These are phyloP conservation scores for Cheilosia vulpina DNA, from an alignment of 2,888 invertebrate genomes.

Conservation along the genomic window DNA sequence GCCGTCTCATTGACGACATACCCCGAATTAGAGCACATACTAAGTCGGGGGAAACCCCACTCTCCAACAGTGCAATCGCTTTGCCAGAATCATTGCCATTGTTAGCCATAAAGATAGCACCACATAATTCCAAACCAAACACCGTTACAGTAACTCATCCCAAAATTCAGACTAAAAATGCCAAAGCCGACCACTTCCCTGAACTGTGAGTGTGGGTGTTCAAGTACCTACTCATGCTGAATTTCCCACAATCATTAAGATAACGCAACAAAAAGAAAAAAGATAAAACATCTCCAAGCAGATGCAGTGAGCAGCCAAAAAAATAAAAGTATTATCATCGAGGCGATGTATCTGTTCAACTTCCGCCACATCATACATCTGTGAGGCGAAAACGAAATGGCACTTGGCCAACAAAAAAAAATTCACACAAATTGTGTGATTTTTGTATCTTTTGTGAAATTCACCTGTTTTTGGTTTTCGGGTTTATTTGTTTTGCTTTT, in stretches of 20 bases:
- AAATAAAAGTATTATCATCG: neutral
- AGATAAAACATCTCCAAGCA: conserved; percentile 11
- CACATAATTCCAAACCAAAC: neutral
- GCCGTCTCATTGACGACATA: no score
- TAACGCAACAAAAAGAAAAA: neutral
- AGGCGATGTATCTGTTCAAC: conserved; percentile 3
- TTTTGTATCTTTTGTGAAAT: neutral
- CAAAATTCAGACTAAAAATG: neutral
- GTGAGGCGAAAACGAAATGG: neutral
- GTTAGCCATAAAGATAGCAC: neutral
- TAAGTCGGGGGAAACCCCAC: no score
- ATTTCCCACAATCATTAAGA: conserved; percentile 39
- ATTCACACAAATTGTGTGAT: neutral
- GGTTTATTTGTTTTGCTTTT: neutral
- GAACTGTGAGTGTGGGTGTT: conserved; percentile 13
- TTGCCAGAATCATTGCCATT: neutral
- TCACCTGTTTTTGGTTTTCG: neutral
- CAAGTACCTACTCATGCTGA: conserved; percentile 11
- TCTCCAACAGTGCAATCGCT: no score
- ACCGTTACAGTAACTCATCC: neutral
- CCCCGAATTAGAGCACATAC: no score
- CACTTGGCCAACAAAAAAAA: neutral
- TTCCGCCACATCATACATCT: conserved; percentile 16
- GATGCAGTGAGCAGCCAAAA: neutral
- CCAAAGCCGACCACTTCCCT: neutral